phyloP scores from a whole-genome alignment of 2,797 vertebrate genomes.

The Passerculus sandwichensis region DNA sequence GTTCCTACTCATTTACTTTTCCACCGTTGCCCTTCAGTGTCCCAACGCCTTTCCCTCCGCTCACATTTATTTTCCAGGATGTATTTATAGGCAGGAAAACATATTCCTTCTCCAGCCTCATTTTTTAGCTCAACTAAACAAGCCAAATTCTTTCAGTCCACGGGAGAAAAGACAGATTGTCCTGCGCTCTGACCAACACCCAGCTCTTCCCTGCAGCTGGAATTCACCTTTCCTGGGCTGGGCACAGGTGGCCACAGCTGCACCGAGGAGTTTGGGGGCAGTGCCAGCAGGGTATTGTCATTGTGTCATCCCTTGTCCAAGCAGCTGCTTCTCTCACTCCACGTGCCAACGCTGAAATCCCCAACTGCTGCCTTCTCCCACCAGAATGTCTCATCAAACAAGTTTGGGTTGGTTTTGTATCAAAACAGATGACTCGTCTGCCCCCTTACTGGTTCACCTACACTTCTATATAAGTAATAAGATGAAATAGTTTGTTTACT shows the following conservation, averaged over 20 bases:
- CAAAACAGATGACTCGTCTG: conserved; percentile 57
- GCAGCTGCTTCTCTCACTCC: conserved; percentile 3
- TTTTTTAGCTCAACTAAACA: conserved; percentile 7
- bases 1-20: conserved; percentile 47
- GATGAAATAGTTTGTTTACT: conserved; percentile 12
- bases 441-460: conserved; percentile 47
- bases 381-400: conserved; percentile 40
- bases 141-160: background rate
- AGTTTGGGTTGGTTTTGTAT: conserved; percentile 52
- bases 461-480: conserved; percentile 4
- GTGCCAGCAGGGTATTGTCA: background rate
- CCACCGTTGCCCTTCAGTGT: background rate
- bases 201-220: background rate
- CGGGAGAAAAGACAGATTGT: background rate
- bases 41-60: background rate
- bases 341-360: background rate
- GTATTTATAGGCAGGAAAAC: conserved; percentile 45
- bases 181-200: background rate
- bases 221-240: background rate
- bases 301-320: background rate
- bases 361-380: conserved; percentile 53
- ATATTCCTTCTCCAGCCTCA: background rate
- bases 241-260: background rate
- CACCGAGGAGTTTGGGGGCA: background rate
- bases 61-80: background rate